These are phyloP conservation scores for Ditylenchus dipsaci DNA, from an alignment of 1,140 invertebrate species.

Conservation along the genomic window DNA sequence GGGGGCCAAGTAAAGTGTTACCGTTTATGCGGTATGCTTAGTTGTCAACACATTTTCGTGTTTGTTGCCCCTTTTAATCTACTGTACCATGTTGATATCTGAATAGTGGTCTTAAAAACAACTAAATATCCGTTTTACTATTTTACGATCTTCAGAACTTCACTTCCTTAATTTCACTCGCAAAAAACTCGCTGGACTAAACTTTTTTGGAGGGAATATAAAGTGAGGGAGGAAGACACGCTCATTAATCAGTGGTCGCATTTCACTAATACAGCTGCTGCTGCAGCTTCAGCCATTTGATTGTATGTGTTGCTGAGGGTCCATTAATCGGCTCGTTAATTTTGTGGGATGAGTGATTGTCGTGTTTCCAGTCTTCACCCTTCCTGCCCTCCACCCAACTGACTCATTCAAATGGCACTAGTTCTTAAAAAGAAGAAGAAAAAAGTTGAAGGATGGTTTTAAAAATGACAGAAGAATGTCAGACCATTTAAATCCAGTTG, in stretches of 20 bases:
- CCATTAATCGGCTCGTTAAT: constrained; percentile 13
- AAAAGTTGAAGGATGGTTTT: neutral
- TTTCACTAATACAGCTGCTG: neutral
- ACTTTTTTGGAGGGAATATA: constrained; percentile 3
- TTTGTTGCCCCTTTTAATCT: too few species aligned
- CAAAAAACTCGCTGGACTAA: neutral
- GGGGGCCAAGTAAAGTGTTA: too few species aligned
- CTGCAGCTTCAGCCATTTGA: neutral
- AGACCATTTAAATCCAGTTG: too few species aligned
- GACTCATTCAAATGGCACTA: too few species aligned
- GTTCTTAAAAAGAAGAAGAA: neutral
- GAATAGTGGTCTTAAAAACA: too few species aligned
- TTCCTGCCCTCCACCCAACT: too few species aligned
- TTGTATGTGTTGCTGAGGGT: neutral
- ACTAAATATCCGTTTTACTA: too few species aligned
- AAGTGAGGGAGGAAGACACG: neutral
- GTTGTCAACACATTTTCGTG: neutral
- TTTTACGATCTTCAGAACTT: too few species aligned
- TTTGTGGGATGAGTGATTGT: constrained; percentile 10
- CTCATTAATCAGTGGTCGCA: constrained; percentile 1
- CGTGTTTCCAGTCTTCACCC: constrained; percentile 1
- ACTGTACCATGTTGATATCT: too few species aligned
- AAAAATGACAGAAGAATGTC: too few species aligned
- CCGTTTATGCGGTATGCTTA: too few species aligned
- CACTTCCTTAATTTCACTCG: too few species aligned